Evolutionary conservation across 2,113 vertebrate genomes (phyloP).

Genomic region (Prietella phreatophila): DNA sequence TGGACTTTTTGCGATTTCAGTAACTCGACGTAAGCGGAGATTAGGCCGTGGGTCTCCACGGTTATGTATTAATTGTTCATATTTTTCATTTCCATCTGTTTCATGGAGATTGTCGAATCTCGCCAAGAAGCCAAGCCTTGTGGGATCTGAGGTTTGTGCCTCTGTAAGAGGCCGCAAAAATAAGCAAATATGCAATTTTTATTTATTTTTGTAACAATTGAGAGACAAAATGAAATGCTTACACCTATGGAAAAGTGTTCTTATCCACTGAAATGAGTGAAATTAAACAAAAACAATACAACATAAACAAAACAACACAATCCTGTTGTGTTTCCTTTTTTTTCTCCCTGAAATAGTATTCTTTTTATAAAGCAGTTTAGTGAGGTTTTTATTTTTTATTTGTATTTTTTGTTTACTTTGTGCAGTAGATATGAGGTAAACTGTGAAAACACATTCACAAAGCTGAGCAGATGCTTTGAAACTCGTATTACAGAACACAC

Average conservation of each 20-base stretch:
- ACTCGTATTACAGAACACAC: conserved; percentile 53
- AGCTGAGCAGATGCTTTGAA: conserved; percentile 70
- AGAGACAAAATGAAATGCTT: conserved; percentile 60
- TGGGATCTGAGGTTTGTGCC: conserved; percentile 80
- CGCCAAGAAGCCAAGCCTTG: conserved; percentile 81
- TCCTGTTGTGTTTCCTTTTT: conserved; percentile 65
- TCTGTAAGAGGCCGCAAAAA: conserved; percentile 85
- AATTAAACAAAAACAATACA: conserved; percentile 70
- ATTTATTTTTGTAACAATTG: conserved; percentile 81
- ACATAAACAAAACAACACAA: conserved; percentile 64
- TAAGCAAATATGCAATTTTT: conserved; percentile 94
- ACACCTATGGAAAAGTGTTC: conserved; percentile 81
- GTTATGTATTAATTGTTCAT: conserved; percentile 60
- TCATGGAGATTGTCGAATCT: conserved; percentile 69
- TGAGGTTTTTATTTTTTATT: conserved; percentile 45
- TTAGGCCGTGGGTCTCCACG: conserved; percentile 16
- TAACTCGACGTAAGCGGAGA: background rate
- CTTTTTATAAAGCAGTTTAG: conserved; percentile 45
- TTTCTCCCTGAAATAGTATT: conserved; percentile 32
- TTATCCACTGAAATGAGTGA: conserved; percentile 84
- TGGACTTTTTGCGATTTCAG: conserved; percentile 19
- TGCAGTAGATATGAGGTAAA: conserved; percentile 81
- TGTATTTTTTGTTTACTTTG: conserved; percentile 68
- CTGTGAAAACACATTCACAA: conserved; percentile 73
- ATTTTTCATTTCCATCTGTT: conserved; percentile 56